These are phyloP conservation scores for Pedetes capensis DNA, from an alignment of 2,113 vertebrate genomes.

Conservation along the genomic window DNA sequence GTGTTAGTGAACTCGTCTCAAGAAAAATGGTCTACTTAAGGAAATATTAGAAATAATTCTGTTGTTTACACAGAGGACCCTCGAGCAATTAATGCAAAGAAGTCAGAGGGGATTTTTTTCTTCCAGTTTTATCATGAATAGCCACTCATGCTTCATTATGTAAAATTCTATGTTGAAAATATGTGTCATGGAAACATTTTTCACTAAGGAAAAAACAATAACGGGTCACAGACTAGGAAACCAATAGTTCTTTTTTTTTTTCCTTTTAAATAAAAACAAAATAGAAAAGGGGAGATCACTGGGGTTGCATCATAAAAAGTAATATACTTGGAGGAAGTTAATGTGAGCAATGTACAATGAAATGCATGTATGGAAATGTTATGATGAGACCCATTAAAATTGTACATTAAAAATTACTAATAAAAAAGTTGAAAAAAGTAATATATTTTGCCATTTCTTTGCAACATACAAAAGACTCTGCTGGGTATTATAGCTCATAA, in stretches of 20 bases:
- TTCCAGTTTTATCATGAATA: slow-evolving; percentile 5
- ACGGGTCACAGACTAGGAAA: slow-evolving; percentile 32
- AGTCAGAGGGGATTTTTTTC: neutral
- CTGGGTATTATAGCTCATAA: slow-evolving; percentile 64
- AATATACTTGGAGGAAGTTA: too few species aligned
- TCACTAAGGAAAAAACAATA: slow-evolving; percentile 53
- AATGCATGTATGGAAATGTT: too few species aligned
- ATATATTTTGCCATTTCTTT: slow-evolving; percentile 60
- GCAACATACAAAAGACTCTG: slow-evolving; percentile 38
- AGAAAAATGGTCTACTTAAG: slow-evolving; percentile 37
- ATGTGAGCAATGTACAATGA: too few species aligned
- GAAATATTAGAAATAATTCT: slow-evolving; percentile 51
- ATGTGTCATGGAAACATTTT: slow-evolving; percentile 49
- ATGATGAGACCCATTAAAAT: too few species aligned
- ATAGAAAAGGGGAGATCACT: slow-evolving; percentile 35
- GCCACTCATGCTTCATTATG: slow-evolving; percentile 47
- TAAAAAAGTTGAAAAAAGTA: too few species aligned
- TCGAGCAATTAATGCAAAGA: slow-evolving; percentile 41
- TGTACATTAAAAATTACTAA: too few species aligned
- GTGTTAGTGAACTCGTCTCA: slow-evolving; percentile 28
- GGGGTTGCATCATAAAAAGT: slow-evolving; percentile 39
- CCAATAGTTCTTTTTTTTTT: slow-evolving; percentile 31
- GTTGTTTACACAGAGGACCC: neutral
- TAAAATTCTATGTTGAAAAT: slow-evolving; percentile 50
- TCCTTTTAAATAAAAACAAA: slow-evolving; percentile 67